Percentiles rank a stretch among this genome's conserved stretches.
Evolutionary conservation across 2,113 vertebrate genomes (phyloP).

Genomic region (Etia nguti): DNA sequence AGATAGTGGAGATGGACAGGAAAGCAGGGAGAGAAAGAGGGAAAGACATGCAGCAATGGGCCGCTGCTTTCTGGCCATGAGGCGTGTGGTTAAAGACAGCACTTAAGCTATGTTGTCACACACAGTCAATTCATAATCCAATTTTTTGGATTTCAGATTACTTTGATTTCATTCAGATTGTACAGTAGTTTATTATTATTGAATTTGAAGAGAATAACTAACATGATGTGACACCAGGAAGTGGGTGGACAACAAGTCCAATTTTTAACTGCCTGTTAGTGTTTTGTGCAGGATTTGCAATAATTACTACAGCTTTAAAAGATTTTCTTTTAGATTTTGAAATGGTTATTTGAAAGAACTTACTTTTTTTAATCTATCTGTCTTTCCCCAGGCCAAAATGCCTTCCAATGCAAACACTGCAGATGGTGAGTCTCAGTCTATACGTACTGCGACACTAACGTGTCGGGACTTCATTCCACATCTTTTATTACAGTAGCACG

Average conservation of each 20-base stretch:
- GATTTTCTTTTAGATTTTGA: neutral
- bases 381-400: conserved; percentile 40
- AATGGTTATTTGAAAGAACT: neutral
- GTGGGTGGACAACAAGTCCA: neutral
- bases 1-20: neutral
- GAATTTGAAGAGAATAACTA: neutral
- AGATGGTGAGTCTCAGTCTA: conserved; percentile 34
- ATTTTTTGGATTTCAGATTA: neutral
- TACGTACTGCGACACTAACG: neutral
- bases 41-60: neutral
- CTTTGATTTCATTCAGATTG: neutral
- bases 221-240: neutral
- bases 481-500: neutral
- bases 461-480: neutral
- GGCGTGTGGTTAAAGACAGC: neutral
- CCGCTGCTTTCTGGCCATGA: neutral
- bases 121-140: neutral
- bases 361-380: neutral
- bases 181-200: neutral
- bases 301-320: neutral
- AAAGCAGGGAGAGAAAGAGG: neutral
- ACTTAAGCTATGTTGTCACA: neutral
- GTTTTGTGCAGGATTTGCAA: neutral
- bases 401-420: neutral
- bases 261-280: neutral